Percentiles rank a stretch among this genome's conserved stretches.
Conservation (phyloP, 2,113 vertebrate genomes). For the Rhabdomys dilectus region DNA sequence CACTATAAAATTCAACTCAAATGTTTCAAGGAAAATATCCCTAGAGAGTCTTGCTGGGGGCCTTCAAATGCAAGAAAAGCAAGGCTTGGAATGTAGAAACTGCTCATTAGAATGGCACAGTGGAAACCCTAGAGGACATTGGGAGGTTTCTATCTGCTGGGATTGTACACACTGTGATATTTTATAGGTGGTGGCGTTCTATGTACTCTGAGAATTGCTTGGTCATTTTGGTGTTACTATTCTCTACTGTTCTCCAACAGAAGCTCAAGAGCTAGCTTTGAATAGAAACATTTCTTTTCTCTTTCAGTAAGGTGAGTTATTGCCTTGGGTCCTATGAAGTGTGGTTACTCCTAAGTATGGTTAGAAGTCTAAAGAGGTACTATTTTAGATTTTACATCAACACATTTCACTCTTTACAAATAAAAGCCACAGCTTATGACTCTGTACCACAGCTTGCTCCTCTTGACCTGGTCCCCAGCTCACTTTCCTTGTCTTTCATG, state of each 20-base stretch:
- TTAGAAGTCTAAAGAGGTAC: background rate
- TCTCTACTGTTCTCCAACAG: background rate
- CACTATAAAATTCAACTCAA: background rate
- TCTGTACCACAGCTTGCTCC: background rate
- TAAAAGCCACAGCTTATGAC: background rate
- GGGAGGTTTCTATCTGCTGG: background rate
- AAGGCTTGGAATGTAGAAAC: background rate
- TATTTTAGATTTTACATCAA: slow-evolving; percentile 52
- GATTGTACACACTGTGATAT: background rate
- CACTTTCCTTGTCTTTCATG: background rate
- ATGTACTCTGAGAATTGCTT: background rate
- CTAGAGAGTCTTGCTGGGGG: background rate
- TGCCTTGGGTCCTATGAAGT: background rate
- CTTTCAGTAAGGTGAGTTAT: background rate
- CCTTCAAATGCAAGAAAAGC: background rate
- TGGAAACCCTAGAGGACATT: background rate
- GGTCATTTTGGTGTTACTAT: background rate
- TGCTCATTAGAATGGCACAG: background rate
- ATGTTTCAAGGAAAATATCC: background rate
- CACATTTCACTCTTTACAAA: background rate
- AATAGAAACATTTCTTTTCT: background rate
- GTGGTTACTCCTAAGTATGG: background rate
- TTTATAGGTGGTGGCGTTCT: background rate
- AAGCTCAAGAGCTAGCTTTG: background rate
- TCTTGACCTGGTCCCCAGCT: background rate